phyloP scores from a whole-genome alignment of 2,113 vertebrate species.

The Coptodon rendalli region DNA sequence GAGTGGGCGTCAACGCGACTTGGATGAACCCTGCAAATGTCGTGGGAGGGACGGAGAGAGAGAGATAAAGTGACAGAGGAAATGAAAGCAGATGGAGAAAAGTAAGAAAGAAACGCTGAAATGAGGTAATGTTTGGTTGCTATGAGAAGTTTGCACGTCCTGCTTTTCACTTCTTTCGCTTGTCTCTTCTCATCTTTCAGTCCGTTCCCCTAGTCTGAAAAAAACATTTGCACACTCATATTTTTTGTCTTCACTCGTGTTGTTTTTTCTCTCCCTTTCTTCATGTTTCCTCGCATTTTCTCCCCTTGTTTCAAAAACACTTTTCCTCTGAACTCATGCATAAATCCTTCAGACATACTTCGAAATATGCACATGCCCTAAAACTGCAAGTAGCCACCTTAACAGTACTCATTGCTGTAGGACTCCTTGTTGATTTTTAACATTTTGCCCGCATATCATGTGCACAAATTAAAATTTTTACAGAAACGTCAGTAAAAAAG shows the following conservation, averaged over 20 bases:
- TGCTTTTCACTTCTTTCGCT: background rate
- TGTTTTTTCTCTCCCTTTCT: accelerated
- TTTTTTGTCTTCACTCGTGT: background rate
- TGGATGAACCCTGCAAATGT: constrained; percentile 65
- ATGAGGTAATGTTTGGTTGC: constrained; percentile 3
- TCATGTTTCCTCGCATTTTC: background rate
- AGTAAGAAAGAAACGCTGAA: background rate
- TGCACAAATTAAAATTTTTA: background rate
- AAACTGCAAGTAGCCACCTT: background rate
- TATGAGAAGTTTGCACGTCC: constrained; percentile 15
- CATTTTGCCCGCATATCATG: background rate
- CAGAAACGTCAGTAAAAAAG: background rate
- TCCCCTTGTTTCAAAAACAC: background rate
- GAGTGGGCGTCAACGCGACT: constrained; percentile 65
- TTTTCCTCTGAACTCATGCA: background rate
- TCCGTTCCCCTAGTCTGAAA: background rate
- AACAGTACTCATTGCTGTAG: accelerated
- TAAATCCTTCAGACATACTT: background rate
- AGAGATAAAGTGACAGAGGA: constrained; percentile 10
- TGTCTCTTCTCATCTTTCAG: background rate
- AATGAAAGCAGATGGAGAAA: constrained; percentile 51
- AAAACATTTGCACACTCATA: background rate
- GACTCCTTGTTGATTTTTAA: background rate
- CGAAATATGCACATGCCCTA: background rate
- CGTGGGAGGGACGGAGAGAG: constrained; percentile 56